Percentiles rank a stretch among this genome's conserved stretches.
These are phyloP conservation scores for Anguilla japonica DNA, from an alignment of 2,113 vertebrate species.

Conservation along the genomic window DNA sequence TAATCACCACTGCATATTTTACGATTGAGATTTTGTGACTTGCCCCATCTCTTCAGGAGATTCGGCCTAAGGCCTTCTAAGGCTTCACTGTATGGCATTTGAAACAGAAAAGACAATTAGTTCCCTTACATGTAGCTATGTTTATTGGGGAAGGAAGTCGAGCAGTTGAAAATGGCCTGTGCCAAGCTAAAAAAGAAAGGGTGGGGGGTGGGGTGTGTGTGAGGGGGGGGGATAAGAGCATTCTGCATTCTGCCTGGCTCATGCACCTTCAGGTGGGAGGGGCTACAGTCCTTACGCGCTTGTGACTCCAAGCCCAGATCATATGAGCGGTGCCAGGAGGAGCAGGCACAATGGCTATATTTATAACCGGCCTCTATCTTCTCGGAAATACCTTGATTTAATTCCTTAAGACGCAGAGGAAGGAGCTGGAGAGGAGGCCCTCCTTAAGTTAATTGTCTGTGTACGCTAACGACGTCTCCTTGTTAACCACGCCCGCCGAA, in stretches of 20 bases:
- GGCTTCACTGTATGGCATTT: background rate
- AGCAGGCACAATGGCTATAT: conserved; percentile 80
- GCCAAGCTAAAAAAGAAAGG: conserved; percentile 67
- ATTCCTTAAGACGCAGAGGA: conserved; percentile 74
- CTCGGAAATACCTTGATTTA: conserved; percentile 78
- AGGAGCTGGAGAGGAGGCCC: conserved; percentile 59
- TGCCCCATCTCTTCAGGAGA: background rate
- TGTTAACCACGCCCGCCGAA: background rate
- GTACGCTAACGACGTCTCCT: background rate
- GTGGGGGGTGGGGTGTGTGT: conserved; percentile 37
- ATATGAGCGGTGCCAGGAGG: conserved; percentile 81
- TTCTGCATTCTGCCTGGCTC: conserved; percentile 52
- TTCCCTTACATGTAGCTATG: background rate
- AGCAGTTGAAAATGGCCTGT: conserved; percentile 72
- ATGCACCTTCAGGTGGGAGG: conserved; percentile 78
- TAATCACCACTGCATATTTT: background rate
- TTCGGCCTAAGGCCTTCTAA: background rate
- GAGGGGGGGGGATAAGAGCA: conserved; percentile 31
- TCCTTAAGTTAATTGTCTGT: conserved; percentile 49
- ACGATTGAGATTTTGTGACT: conserved; percentile 9
- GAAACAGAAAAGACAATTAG: background rate
- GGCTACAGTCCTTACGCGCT: conserved; percentile 77
- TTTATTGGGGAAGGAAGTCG: conserved; percentile 77
- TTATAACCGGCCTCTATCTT: conserved; percentile 72
- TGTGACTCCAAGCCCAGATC: conserved; percentile 87